Evolutionary conservation across 1,140 invertebrate species (phyloP).

Genomic region (Limonius californicus): DNA sequence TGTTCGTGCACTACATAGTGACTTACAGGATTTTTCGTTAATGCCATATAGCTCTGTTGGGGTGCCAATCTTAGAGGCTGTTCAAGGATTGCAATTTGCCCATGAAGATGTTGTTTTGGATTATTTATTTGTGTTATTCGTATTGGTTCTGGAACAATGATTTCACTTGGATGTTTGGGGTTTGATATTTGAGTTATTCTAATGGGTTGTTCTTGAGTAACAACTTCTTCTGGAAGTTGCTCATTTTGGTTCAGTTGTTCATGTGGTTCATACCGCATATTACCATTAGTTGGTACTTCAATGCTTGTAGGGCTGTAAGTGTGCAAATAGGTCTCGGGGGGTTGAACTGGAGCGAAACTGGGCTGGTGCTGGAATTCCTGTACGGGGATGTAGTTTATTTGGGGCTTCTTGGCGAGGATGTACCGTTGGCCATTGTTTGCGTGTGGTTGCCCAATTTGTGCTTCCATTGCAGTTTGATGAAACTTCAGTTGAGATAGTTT

Average conservation of each 20-base stretch:
- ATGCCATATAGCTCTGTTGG: not conserved
- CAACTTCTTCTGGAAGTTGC: no score
- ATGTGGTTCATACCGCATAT: no score
- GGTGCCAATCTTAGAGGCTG: not conserved
- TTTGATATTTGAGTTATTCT: not conserved
- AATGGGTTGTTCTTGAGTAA: not conserved
- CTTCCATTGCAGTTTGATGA: conserved; percentile 18
- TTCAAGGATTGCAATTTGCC: not conserved
- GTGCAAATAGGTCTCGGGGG: conserved; percentile 40
- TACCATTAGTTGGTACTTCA: conserved; percentile 29
- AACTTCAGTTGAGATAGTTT: conserved; percentile 42
- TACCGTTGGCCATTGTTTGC: conserved; percentile 11
- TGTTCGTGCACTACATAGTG: not conserved
- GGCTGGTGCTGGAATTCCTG: conserved; percentile 18
- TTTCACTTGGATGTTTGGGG: not conserved
- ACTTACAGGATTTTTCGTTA: not conserved
- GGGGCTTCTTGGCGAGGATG: conserved; percentile 1
- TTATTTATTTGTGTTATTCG: not conserved
- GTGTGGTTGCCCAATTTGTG: not conserved
- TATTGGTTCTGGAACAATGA: not conserved
- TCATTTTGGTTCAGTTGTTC: no score
- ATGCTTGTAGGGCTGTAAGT: conserved; percentile 42
- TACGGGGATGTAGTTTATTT: conserved; percentile 25
- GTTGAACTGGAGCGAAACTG: conserved; percentile 22
- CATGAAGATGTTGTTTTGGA: not conserved